Percentiles rank a stretch among this genome's conserved stretches.
These are phyloP conservation scores for Ellobius talpinus DNA, from an alignment of 2,113 vertebrate species.

Conservation along the genomic window DNA sequence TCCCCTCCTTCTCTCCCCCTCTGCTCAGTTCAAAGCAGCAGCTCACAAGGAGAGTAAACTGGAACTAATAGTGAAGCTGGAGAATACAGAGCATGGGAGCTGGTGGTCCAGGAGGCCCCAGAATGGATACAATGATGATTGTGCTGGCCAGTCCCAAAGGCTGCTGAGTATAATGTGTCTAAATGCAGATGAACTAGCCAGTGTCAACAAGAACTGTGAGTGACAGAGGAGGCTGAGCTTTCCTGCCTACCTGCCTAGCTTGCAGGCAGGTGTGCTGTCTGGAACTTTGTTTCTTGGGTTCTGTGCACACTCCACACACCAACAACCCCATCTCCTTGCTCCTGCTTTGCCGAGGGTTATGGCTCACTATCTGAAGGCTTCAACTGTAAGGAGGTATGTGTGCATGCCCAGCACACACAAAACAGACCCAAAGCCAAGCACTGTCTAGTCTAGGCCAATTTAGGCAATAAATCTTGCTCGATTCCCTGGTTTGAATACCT, in stretches of 20 bases:
- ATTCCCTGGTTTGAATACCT: conserved; percentile 78
- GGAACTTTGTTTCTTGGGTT: conserved; percentile 44
- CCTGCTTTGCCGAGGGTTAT: conserved; percentile 46
- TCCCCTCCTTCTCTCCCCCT: neutral
- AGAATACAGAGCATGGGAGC: neutral
- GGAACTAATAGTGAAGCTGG: neutral
- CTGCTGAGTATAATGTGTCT: neutral
- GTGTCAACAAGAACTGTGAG: neutral
- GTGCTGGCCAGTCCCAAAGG: neutral
- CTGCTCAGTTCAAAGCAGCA: neutral
- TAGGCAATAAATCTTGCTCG: conserved; percentile 80
- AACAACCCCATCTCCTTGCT: neutral
- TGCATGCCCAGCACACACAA: conserved; percentile 65
- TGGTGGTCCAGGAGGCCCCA: neutral
- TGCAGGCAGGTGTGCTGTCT: neutral
- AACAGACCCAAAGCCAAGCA: conserved; percentile 69
- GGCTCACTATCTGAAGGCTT: conserved; percentile 60
- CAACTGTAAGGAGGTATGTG: conserved; percentile 53
- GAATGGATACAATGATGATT: neutral
- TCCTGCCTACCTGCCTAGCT: neutral
- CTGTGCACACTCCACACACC: conserved; percentile 8
- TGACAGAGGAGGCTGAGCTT: neutral
- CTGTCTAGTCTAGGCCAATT: conserved; percentile 70
- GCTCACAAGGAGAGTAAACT: neutral
- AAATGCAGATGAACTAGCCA: conserved; percentile 17